Base-by-base conservation (phyloP, 1,140 invertebrate species). In the Trialeurodes vaporariorum region DNA sequence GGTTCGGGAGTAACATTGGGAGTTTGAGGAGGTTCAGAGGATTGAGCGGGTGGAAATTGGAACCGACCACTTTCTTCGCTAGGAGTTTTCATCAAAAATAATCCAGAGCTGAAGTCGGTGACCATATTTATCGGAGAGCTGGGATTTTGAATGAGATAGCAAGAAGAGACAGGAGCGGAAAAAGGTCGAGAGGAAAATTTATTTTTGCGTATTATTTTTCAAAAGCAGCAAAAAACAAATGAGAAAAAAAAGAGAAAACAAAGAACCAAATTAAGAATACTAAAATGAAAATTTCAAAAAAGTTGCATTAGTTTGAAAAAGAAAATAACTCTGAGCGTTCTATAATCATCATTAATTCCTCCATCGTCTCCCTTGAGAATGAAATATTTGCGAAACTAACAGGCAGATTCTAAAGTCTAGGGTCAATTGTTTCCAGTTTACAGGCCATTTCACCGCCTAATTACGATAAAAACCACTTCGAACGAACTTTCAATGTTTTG, bases 61-160 rank as follows among this genome's bases (percentile, higher is more conserved):
- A 76, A 81, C 74, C 77, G 77, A 76, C 83, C 83, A 75, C 84
- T 82, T 79, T 91, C 89, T 81, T 92, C 90, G 75, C 89, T 91
- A 73, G 90, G 89, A 71, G 89, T 91, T 84, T 91, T 92, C 83
- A 84, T 89, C 76, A 85, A 80, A 83, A 91, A 91, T 59, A 75
- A 68, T 79, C 89, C 89, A 74, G 88, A 89, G 79, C 90, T 89
- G 81, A 92, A 87, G 83, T 92, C 89, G 79, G 83, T 85, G 78
- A 91, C 90, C 84, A 92, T 84, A 83, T 91, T 91, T 81, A 92
- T 92, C 75, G 91, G 90, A 73, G 91, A 92, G 81, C 90, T 92
- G 74, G 75, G 63, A 61, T 49, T 49, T 9, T 49, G 22, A 25
- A 34, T 13, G 64, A 40, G 12, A 63, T 65, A 17, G 25, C 63